Percentiles rank a stretch among this genome's conserved stretches.
These are phyloP conservation scores for Daubentonia madagascariensis DNA, from an alignment of 2,113 vertebrate genomes.

Conservation along the genomic window DNA sequence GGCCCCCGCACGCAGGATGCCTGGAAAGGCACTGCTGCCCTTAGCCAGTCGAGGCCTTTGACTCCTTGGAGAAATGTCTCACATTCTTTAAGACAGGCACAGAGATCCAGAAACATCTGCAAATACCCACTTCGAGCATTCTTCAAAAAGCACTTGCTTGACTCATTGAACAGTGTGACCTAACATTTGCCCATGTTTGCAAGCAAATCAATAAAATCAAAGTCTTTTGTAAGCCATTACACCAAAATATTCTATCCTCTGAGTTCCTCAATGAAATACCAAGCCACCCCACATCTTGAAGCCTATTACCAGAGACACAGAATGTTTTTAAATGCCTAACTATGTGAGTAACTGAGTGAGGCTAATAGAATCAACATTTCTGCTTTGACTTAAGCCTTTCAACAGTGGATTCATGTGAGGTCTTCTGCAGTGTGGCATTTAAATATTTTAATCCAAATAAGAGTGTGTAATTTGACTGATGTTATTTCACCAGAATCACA, in stretches of 20 bases:
- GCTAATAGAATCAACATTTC: background rate
- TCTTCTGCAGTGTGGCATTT: background rate
- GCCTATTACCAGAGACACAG: constrained; percentile 1
- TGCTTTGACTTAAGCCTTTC: background rate
- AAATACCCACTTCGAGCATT: background rate
- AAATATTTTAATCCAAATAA: background rate
- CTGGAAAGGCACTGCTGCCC: background rate
- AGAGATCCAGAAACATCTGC: background rate
- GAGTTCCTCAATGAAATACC: background rate
- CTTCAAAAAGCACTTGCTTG: background rate
- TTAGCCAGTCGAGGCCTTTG: background rate
- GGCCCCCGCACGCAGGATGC: background rate
- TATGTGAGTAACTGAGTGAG: background rate
- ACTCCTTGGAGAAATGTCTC: background rate
- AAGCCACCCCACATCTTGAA: background rate
- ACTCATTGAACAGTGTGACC: background rate
- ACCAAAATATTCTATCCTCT: background rate
- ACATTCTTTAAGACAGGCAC: background rate
- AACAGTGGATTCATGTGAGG: background rate
- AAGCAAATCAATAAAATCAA: background rate
- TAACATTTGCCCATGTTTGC: background rate
- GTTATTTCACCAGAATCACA: no score
- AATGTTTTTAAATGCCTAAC: constrained; percentile 3
- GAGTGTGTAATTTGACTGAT: no score
- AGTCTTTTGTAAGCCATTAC: background rate